Evolutionary conservation across 2,113 vertebrate species (phyloP).

Genomic region (Grammomys dolichurus): DNA sequence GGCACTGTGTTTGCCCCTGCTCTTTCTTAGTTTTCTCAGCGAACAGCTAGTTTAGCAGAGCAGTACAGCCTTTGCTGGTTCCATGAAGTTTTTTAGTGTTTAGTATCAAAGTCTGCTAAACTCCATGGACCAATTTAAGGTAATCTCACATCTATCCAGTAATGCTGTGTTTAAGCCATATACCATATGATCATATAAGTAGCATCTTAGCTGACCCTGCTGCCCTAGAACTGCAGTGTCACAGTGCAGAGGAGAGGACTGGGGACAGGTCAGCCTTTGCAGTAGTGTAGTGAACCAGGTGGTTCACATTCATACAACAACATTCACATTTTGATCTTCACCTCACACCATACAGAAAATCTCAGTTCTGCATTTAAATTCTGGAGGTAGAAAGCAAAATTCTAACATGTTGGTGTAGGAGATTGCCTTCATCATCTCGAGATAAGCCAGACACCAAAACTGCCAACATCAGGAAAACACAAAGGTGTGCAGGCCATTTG

Average conservation of each 20-base stretch:
- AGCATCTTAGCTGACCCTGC: not conserved
- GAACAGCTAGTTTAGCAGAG: not conserved
- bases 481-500: not conserved
- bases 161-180: not conserved
- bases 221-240: no score
- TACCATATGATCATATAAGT: accelerated
- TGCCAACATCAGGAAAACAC: not conserved
- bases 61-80: not conserved
- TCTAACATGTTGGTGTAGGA: not conserved
- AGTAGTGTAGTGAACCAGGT: not conserved
- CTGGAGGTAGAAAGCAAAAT: not conserved
- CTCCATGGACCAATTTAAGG: not conserved
- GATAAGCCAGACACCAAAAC: not conserved
- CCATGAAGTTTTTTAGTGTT: not conserved
- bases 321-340: not conserved
- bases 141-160: not conserved
- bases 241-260: not conserved
- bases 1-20: not conserved
- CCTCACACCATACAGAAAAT: not conserved
- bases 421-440: not conserved
- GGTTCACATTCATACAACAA: not conserved
- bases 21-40: not conserved
- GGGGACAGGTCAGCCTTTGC: not conserved
- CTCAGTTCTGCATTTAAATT: not conserved
- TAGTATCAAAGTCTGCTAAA: not conserved